These are phyloP conservation scores for Hydrotaea diabolus DNA, from an alignment of 2,888 invertebrate genomes.

Conservation along the genomic window DNA sequence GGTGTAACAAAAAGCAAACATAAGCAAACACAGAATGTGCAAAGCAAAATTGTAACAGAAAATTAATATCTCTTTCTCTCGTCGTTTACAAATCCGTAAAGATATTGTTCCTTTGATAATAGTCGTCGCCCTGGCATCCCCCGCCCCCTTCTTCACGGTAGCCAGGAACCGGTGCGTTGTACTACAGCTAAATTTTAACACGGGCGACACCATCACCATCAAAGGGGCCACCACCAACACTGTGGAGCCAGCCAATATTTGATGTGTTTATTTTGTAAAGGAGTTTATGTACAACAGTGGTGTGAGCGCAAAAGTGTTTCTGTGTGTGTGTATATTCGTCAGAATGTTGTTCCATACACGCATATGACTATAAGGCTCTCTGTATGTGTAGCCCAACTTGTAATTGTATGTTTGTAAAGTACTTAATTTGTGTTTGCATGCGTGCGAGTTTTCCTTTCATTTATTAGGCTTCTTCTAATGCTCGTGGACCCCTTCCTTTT, in stretches of 20 bases:
- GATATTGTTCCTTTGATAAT: constrained; percentile 37
- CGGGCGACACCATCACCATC: not conserved
- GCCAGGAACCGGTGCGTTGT: too few relatives aligned
- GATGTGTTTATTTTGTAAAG: constrained; percentile 23
- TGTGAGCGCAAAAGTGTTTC: too few relatives aligned
- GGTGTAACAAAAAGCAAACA: not conserved
- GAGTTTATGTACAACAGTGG: not conserved
- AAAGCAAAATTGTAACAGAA: constrained; percentile 33
- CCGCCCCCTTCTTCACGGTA: too few relatives aligned
- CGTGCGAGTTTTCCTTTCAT: constrained; percentile 1
- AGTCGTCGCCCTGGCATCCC: not conserved
- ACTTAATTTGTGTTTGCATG: not conserved
- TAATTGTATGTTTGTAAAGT: constrained; percentile 6
- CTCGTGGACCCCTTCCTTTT: too few relatives aligned
- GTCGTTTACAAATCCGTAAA: not conserved
- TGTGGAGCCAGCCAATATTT: constrained; percentile 11
- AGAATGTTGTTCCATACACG: too few relatives aligned
- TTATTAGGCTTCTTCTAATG: constrained; percentile 2
- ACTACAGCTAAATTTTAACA: not conserved
- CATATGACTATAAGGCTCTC: too few relatives aligned
- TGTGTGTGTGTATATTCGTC: too few relatives aligned
- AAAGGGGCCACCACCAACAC: not conserved
- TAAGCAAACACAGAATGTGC: not conserved
- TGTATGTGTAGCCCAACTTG: not conserved
- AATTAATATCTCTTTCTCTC: constrained; percentile 13